Base-by-base conservation (phyloP, 2,113 vertebrate species). In the Odontesthes bonariensis region DNA sequence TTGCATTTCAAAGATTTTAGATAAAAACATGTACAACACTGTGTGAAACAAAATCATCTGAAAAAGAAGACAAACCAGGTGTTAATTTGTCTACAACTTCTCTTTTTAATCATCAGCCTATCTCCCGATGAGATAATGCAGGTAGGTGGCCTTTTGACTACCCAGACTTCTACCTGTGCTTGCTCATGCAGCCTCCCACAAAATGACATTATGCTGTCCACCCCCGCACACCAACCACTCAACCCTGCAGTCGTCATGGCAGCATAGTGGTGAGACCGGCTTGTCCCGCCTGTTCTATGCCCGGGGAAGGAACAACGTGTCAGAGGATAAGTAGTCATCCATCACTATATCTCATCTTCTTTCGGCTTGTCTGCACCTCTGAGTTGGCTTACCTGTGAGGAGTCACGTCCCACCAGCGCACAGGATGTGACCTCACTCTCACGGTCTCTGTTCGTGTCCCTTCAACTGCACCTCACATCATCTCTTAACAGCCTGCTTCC, bases 331-430 rank as follows among this genome's bases (percentile, higher is more conserved):
- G 70, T 59, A 87, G 80, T 87, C 84, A 81, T 87, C 84, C 27
- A 85, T 92, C 87, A 85, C 8, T 52, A 57, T 53, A 73, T 65
- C 81, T 83, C 72, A 81, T 89, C 84, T 84, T 60, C 80, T 81
- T 83, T 83, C 81, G 81, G 81, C 74, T 83, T 90, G 86, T 86
- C 83, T 91, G 86, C 83, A 73, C 80, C 57, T 59, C 62, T 75
- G 66, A 75, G 79, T 38, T 58, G 70, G 52, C 77, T 85, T 86
- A 89, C 84, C 81, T 92, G 88, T 8, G 10, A 76, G 51, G 27
- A 84, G 85, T 90, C 89, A 92, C 82, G 83, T 92, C 88, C 81
- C 70, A 69, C 77, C 63, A 54, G n/a, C 0, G 0, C 31, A 77
- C 70, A 82, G 76, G 77, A 88, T 23, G 51, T 68, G 54, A 77